Evolutionary conservation across 30 jellyfish, hydroid and myxozoan species (phyloP).

Genomic region (Aurelia aurita): DNA sequence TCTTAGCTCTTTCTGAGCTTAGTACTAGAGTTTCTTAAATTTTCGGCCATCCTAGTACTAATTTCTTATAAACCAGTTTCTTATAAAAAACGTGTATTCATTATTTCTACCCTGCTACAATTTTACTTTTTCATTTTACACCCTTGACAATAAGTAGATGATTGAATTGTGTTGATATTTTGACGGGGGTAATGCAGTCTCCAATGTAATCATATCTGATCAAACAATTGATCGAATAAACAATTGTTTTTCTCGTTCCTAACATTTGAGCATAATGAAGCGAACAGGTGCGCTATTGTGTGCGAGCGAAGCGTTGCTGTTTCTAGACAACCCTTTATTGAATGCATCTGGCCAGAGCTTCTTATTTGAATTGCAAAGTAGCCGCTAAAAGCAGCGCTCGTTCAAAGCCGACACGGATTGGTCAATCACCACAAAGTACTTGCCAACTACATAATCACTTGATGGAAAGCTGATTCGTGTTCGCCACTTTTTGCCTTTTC

Average conservation of each 20-base stretch:
- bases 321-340: constrained; percentile 69
- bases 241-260: constrained; percentile 35
- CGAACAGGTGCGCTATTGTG: constrained; percentile 78
- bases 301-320: constrained; percentile 64
- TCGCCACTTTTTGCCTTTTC: constrained; percentile 65
- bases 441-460: constrained; percentile 61
- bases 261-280: constrained; percentile 56
- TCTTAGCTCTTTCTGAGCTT: too few relatives aligned
- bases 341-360: constrained; percentile 66
- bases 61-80: too few relatives aligned
- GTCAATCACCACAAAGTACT: constrained; percentile 55
- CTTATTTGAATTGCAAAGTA: constrained; percentile 75
- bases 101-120: too few relatives aligned
- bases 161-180: background rate
- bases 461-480: constrained; percentile 50
- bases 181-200: constrained; percentile 7
- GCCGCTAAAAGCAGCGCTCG: constrained; percentile 77
- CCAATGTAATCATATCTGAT: background rate
- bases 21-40: too few relatives aligned
- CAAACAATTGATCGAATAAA: constrained; percentile 49
- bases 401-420: constrained; percentile 48
- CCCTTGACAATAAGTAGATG: too few relatives aligned
- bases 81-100: too few relatives aligned
- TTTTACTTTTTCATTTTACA: too few relatives aligned
- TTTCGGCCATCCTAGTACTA: too few relatives aligned